Percentiles rank a stretch among this genome's conserved stretches.
Evolutionary conservation across 23 tunicate species (phyloP).

Genomic region (Corella eumyota): DNA sequence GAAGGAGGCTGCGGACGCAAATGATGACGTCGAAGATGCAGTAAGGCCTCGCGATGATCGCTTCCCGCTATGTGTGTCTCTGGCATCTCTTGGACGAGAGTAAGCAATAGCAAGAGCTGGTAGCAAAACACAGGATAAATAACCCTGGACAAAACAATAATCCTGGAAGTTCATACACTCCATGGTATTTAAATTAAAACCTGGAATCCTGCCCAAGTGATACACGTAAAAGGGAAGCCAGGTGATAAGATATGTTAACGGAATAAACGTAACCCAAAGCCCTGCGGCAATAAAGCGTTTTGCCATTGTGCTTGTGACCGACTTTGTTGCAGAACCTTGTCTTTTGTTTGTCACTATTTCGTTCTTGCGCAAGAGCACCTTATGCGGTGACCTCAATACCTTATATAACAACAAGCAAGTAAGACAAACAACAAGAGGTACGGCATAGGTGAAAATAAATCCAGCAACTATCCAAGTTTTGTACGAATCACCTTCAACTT

Average conservation of each 20-base stretch:
- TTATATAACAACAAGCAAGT: neutral
- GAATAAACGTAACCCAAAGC: constrained; percentile 1
- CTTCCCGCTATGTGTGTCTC: neutral
- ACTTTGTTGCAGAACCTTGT: neutral
- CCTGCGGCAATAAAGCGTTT: constrained; percentile 1
- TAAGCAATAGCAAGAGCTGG: constrained; percentile 13
- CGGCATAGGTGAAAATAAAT: neutral
- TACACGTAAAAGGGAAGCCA: constrained; percentile 1
- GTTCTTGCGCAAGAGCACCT: neutral
- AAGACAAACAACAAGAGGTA: constrained; percentile 2
- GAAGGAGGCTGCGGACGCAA: too few relatives aligned
- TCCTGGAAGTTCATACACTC: constrained; percentile 7
- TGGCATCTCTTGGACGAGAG: constrained; percentile 1
- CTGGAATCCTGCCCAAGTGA: constrained; percentile 1
- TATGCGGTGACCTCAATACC: neutral
- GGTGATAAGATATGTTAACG: neutral
- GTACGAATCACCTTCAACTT: constrained; percentile 4
- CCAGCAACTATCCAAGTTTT: neutral
- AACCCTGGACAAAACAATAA: constrained; percentile 12
- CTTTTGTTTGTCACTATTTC: neutral
- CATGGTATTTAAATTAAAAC: constrained; percentile 1
- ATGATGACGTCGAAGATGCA: neutral
- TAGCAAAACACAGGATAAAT: constrained; percentile 3
- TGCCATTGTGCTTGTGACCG: too few relatives aligned
- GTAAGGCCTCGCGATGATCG: neutral